Conservation (phyloP, 2,888 invertebrate species). For the Bembecia ichneumoniformis region DNA sequence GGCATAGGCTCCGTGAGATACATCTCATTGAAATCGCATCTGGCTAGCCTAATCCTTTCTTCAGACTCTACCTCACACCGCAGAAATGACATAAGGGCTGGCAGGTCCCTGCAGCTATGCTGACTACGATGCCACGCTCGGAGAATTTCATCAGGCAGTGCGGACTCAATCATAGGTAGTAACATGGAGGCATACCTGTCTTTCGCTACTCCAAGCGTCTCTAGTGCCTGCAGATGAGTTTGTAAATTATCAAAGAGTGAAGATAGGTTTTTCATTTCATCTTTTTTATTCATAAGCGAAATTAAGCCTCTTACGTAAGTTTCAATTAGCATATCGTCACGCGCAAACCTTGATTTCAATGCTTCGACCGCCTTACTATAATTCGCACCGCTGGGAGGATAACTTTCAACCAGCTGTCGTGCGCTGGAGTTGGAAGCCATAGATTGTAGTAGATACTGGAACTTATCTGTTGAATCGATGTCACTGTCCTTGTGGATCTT, state of each 20-base stretch:
- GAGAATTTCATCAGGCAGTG: background rate
- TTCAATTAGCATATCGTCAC: slow-evolving; percentile 1
- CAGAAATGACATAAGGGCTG: background rate
- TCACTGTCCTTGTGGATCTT: background rate
- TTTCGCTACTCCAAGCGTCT: background rate
- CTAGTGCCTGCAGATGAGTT: background rate
- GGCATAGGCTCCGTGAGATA: background rate
- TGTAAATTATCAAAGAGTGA: background rate
- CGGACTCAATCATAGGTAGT: background rate
- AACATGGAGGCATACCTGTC: background rate
- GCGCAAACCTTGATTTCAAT: background rate
- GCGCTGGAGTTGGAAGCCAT: background rate
- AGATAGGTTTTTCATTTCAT: background rate
- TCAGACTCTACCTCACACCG: background rate
- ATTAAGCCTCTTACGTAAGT: slow-evolving; percentile 2
- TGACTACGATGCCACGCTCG: background rate
- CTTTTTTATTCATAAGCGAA: no score
- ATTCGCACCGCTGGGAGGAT: background rate
- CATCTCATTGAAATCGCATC: background rate
- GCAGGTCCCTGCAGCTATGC: background rate
- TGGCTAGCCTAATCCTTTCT: background rate
- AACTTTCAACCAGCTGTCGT: slow-evolving; percentile 2
- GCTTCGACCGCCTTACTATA: background rate
- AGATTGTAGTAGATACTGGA: slow-evolving; percentile 1
- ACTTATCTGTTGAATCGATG: background rate